Evolutionary conservation across 2,113 vertebrate species (phyloP).

Genomic region (Felis catus): F.catus_Fca126_mat1.0 CM031414.1:18505501-18506000

Average conservation of each 20-base stretch:
- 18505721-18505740: background rate
- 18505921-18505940: background rate
- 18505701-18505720: background rate
- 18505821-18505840: background rate
- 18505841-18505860: background rate
- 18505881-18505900: background rate
- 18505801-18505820: background rate
- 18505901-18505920: background rate
- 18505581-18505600: background rate
- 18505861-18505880: background rate
- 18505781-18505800: background rate
- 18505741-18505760: background rate
- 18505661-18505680: background rate
- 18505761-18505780: background rate
- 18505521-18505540: background rate
- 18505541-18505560: background rate
- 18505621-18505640: background rate
- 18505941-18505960: background rate
- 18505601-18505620: background rate
- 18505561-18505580: background rate
- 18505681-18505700: accelerated
- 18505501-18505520: background rate
- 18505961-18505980: background rate
- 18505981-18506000: background rate
- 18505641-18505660: background rate